Percentiles rank a stretch among this genome's conserved stretches.
These are phyloP conservation scores for Chrysochloris asiatica DNA, from an alignment of 2,113 vertebrate species.

Conservation along the genomic window DNA sequence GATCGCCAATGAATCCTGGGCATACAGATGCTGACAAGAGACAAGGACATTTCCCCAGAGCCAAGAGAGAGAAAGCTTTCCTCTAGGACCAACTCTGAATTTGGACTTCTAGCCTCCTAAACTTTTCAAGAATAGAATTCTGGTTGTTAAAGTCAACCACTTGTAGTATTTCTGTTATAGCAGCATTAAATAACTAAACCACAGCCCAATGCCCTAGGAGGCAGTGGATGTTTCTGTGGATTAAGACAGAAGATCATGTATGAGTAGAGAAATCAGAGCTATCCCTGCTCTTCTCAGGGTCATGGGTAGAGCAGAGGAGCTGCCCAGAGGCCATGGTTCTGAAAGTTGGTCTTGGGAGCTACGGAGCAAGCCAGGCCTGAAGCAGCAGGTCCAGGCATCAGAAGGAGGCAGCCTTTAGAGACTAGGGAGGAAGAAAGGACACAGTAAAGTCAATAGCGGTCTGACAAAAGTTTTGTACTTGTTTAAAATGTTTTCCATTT, in stretches of 20 bases:
- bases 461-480: neutral
- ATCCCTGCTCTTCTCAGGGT: accelerated
- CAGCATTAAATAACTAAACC: too few species aligned
- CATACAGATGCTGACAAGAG: too few species aligned
- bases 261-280: neutral
- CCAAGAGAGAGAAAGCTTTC: too few species aligned
- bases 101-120: too few species aligned
- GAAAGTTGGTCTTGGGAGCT: slow-evolving; percentile 16
- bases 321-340: slow-evolving; percentile 55
- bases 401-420: neutral
- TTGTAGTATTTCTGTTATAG: too few species aligned
- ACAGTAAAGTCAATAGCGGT: accelerated
- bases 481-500: neutral
- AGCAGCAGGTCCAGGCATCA: neutral
- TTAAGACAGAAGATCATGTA: neutral
- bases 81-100: too few species aligned
- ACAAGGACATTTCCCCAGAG: too few species aligned
- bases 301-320: neutral
- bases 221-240: neutral
- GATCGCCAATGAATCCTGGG: too few species aligned
- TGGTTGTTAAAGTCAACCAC: too few species aligned
- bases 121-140: too few species aligned
- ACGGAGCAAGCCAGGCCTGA: neutral
- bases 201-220: neutral
- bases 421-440: accelerated